A percentile compares a stretch with the other conserved stretches of the same genome.
phyloP scores from a whole-genome alignment of 2,888 invertebrate genomes.

The Mesoligia furuncula region DNA sequence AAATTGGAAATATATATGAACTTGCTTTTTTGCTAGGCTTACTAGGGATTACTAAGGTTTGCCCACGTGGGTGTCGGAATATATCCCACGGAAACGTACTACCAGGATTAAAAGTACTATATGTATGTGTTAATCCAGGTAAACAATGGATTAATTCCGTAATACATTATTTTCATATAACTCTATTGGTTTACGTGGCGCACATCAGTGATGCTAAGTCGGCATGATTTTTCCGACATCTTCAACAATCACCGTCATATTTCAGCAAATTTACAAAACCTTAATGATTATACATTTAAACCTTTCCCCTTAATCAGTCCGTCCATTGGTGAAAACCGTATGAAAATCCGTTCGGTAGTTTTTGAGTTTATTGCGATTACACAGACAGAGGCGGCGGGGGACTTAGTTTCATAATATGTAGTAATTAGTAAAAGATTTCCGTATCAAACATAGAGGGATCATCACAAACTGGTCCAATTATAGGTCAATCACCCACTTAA shows the following conservation, averaged over 20 bases:
- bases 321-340: background rate
- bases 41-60: too few relatives aligned
- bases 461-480: conserved; percentile 30
- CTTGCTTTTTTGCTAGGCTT: background rate
- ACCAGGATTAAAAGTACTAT: background rate
- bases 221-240: background rate
- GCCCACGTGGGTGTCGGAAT: background rate
- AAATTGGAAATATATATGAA: background rate
- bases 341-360: background rate
- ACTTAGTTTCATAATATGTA: background rate
- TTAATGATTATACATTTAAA: background rate
- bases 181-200: background rate
- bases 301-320: background rate
- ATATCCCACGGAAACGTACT: background rate
- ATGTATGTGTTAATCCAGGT: background rate
- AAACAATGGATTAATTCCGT: background rate
- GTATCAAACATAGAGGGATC: conserved; percentile 20
- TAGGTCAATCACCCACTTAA: conserved; percentile 60
- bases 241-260: too few relatives aligned
- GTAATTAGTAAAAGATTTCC: background rate
- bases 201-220: background rate
- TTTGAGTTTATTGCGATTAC: background rate
- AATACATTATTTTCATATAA: background rate
- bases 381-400: background rate
- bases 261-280: too few relatives aligned